phyloP scores from a whole-genome alignment of 2,888 invertebrate species.

The Protonemura montana region DNA sequence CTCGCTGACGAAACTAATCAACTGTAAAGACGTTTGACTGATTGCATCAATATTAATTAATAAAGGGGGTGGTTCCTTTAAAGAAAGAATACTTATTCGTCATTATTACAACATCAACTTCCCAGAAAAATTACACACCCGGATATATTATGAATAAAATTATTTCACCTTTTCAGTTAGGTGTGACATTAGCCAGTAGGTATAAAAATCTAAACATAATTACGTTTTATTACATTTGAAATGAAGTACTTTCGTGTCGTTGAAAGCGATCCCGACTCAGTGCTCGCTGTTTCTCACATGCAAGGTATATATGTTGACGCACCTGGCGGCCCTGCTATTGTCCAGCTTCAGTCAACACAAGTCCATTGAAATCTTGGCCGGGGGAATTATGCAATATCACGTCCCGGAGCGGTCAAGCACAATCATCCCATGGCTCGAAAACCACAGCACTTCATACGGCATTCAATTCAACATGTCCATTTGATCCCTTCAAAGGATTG shows the following conservation, averaged over 20 bases:
- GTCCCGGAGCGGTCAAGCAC: slow-evolving; percentile 22
- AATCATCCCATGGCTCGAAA: background rate
- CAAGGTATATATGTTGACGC: slow-evolving; percentile 2
- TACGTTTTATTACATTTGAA: background rate
- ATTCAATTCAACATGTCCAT: slow-evolving; percentile 19
- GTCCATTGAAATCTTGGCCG: background rate
- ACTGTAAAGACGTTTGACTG: background rate
- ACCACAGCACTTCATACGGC: slow-evolving; percentile 9
- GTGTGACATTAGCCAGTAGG: too few species aligned
- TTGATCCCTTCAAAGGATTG: slow-evolving; percentile 16
- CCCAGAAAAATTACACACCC: too few species aligned
- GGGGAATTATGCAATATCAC: slow-evolving; percentile 29
- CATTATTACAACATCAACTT: too few species aligned
- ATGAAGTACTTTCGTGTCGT: background rate
- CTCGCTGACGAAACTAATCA: background rate
- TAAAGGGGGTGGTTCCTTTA: background rate
- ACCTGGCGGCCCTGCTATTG: slow-evolving; percentile 26
- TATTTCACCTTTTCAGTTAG: too few species aligned
- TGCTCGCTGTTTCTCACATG: background rate
- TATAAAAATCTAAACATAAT: background rate
- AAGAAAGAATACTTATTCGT: too few species aligned
- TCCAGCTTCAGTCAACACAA: slow-evolving; percentile 23
- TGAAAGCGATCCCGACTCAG: background rate
- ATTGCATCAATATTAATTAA: background rate
- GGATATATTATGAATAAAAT: too few species aligned